Conservation (phyloP, 2,888 invertebrate genomes). For the Cinara cedri region DNA sequence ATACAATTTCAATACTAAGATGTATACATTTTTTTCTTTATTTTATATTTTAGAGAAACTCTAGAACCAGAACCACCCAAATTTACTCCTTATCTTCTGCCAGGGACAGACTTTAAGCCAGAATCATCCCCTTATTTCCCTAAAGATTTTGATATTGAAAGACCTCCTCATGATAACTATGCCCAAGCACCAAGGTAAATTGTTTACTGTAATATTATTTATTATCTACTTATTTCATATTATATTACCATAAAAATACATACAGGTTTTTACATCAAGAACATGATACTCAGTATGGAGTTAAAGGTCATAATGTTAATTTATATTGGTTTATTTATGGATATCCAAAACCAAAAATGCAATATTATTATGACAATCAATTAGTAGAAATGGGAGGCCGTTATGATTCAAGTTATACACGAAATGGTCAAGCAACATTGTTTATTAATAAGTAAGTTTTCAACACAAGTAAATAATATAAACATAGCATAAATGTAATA, state of each 20-base stretch:
- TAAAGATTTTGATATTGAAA: constrained; percentile 88
- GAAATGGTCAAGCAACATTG: constrained; percentile 87
- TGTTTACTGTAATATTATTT: not conserved
- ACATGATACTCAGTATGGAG: constrained; percentile 86
- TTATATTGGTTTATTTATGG: constrained; percentile 95
- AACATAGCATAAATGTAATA: not conserved
- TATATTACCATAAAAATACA: not conserved
- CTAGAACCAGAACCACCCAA: constrained; percentile 80
- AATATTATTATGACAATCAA: constrained; percentile 85
- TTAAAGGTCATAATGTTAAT: constrained; percentile 87
- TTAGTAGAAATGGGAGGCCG: constrained; percentile 81
- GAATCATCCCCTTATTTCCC: constrained; percentile 88
- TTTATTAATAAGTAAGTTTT: constrained; percentile 79
- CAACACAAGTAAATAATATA: not conserved
- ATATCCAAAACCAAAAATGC: constrained; percentile 93
- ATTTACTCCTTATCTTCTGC: constrained; percentile 78
- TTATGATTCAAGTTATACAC: constrained; percentile 85
- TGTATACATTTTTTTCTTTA: not conserved
- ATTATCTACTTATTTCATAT: not conserved
- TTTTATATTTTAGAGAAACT: constrained; percentile 67
- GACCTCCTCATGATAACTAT: constrained; percentile 83
- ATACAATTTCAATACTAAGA: not conserved
- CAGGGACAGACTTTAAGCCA: constrained; percentile 82
- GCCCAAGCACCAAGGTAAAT: constrained; percentile 75
- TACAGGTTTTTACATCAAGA: constrained; percentile 82